A percentile compares a stretch with the other conserved stretches of the same genome.
These are phyloP conservation scores for Lepilemur ruficaudatus DNA, from an alignment of 2,797 vertebrate genomes.

Conservation along the genomic window DNA sequence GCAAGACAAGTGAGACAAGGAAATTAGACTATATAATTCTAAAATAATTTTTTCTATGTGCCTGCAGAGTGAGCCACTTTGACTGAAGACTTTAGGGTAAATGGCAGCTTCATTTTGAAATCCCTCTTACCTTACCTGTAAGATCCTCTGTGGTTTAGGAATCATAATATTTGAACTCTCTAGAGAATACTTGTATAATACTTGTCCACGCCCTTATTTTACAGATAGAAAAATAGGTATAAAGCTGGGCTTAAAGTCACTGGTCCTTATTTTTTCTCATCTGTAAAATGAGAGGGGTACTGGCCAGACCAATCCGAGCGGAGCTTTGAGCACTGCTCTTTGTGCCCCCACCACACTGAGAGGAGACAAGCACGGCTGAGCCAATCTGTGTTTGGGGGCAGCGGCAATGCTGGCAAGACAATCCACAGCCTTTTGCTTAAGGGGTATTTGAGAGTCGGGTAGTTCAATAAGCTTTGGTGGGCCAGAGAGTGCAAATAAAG, in stretches of 20 bases:
- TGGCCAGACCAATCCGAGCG: background rate
- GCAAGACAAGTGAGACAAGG: background rate
- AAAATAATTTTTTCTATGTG: background rate
- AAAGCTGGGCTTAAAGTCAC: background rate
- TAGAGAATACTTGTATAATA: background rate
- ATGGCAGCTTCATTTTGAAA: background rate
- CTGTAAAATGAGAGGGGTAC: background rate
- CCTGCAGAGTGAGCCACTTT: background rate
- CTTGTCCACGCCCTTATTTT: background rate
- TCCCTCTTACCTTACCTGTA: background rate
- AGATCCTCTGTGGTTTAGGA: background rate
- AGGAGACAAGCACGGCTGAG: accelerated
- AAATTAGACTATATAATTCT: background rate
- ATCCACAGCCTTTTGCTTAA: background rate
- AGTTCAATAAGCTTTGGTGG: background rate
- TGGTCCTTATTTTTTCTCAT: background rate
- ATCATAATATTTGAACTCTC: background rate
- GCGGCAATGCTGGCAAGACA: background rate
- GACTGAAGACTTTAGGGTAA: background rate
- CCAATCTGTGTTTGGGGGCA: background rate
- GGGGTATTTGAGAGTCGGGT: background rate
- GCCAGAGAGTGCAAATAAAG: background rate
- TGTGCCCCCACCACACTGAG: background rate
- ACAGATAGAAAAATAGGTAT: background rate
- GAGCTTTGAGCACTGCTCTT: background rate